Evolutionary conservation across 2,113 vertebrate species (phyloP), one percentile per base, ranked within the genome.

Genomic region (Varanus komodoensis): DNA sequence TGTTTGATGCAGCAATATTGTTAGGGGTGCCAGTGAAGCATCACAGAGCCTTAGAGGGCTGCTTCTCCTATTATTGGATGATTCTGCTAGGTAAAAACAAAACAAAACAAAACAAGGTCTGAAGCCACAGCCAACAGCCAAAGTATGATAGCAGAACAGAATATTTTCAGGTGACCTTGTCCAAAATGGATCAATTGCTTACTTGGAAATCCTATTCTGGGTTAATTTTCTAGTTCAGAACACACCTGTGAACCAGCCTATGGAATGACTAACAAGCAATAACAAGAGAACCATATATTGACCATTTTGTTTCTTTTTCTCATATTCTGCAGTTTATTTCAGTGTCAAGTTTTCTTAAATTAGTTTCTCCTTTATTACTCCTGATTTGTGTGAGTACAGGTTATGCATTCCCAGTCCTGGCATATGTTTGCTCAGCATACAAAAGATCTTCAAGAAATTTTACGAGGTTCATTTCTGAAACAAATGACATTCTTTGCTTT

Each of bases 401-500:
- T 69, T 34, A 68, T 68, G 38, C 11, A 80, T 44, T 86, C 44
- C 74, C 25, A 48, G 64, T 25, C 61, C 86, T 89, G 89, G 88
- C 69, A 69, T 89, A 85, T 78, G 57, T 85, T 64, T 34, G 8
- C 69, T 57, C 64, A 68, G 74, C 82, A 75, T n/a, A 89, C 69
- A 89, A 89, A 85, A 69, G 74, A 85, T 85, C 82, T 85, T 79
- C 74, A 78, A 78, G 27, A 85, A 69, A 38, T 78, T 89, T 85
- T 89, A 89, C 79, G 74, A 79, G 48, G 48, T 85, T 89, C 61
- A 68, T 23, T 79, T 89, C 79, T 89, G 57, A 82, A 82, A 89
- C 79, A 82, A 89, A 89, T 89, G 87, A 89, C 50, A 50, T 89
- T 89, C 50, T 44, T 89, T 69, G 61, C n/a, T 84, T 85, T 78